Conservation (phyloP, 2,888 invertebrate species). For the Amphiduros pacificus region DNA sequence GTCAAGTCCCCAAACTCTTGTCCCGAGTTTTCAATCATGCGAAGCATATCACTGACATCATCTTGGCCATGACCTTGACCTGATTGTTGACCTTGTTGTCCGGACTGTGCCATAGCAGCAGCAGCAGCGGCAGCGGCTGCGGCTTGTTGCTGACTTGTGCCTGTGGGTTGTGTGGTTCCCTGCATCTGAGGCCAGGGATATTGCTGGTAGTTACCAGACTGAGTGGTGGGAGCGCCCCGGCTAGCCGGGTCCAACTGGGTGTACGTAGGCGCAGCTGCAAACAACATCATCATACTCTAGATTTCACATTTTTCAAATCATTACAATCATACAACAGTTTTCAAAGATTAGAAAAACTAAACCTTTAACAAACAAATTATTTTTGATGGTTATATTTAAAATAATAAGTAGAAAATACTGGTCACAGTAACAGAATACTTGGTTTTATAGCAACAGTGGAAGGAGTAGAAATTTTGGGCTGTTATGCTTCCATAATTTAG, state of each 20-base stretch:
- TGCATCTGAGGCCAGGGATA: conserved; percentile 40
- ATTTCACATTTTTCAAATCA: too few species aligned
- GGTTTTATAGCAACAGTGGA: too few species aligned
- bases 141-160: conserved; percentile 17
- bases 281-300: background rate
- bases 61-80: conserved; percentile 36
- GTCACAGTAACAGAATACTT: background rate
- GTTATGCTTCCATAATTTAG: too few species aligned
- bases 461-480: too few species aligned
- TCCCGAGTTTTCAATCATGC: conserved; percentile 51
- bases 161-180: conserved; percentile 26
- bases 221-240: conserved; percentile 25
- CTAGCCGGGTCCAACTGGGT: conserved; percentile 66
- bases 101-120: conserved; percentile 19
- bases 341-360: background rate
- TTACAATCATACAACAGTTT: too few species aligned
- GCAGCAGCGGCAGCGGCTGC: conserved; percentile 26
- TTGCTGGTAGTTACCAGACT: conserved; percentile 16
- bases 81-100: conserved; percentile 14
- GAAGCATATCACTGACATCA: conserved; percentile 53
- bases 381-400: background rate
- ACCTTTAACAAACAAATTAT: background rate
- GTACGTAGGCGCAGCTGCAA: conserved; percentile 77
- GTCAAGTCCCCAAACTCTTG: conserved; percentile 50
- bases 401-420: background rate